phyloP scores from a whole-genome alignment of 23 tunicate genomes.

The Botrylloides violaceus region DNA sequence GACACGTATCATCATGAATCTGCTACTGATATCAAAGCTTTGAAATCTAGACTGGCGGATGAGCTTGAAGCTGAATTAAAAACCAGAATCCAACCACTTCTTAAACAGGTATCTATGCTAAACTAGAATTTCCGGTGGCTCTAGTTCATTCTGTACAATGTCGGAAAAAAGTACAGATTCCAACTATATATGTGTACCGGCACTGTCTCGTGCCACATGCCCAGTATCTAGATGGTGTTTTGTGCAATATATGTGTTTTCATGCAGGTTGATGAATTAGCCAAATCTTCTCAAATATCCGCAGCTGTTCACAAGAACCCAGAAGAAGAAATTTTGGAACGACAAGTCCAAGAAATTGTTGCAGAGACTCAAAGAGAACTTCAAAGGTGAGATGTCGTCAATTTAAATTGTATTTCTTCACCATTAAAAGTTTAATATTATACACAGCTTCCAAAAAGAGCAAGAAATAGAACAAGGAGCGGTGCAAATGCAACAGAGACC shows the following conservation, averaged over 20 bases:
- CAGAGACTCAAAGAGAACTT: slow-evolving; percentile 3
- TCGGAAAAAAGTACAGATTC: too few species aligned
- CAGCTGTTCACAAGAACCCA: neutral
- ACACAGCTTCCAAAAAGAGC: slow-evolving; percentile 5
- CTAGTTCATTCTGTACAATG: too few species aligned
- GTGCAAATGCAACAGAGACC: slow-evolving; percentile 10
- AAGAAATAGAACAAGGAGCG: slow-evolving; percentile 10
- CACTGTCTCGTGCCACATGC: too few species aligned
- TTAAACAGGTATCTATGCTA: slow-evolving; percentile 6
- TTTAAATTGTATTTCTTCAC: neutral
- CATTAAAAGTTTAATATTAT: neutral
- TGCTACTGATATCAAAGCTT: neutral
- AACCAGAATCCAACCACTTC: slow-evolving; percentile 10
- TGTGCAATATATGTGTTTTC: too few species aligned
- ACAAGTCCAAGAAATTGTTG: slow-evolving; percentile 12
- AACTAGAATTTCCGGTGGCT: too few species aligned
- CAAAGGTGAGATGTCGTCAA: neutral
- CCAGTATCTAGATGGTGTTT: too few species aligned
- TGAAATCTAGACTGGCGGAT: slow-evolving; percentile 10
- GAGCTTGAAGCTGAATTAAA: neutral
- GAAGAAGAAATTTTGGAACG: slow-evolving; percentile 9
- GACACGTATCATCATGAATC: neutral
- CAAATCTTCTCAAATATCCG: neutral
- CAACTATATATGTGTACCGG: too few species aligned
- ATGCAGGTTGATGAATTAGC: slow-evolving; percentile 3